Evolutionary conservation across 2,888 invertebrate genomes (phyloP), one percentile per base, ranked within the genome.

Genomic region (Melikaiella ostensackeni): DNA sequence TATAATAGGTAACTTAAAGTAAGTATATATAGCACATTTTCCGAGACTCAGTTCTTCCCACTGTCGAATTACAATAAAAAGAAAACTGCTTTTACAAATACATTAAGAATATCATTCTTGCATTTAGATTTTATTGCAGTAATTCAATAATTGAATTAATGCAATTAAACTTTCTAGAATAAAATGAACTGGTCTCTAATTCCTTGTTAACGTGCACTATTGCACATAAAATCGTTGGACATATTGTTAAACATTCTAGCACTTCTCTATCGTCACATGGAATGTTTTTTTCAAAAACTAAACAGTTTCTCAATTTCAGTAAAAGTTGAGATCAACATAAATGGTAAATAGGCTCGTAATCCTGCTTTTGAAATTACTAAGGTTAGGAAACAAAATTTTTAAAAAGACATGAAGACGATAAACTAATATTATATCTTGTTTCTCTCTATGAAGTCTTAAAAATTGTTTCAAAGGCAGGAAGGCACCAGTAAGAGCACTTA

Each of bases 1-100:
- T 70, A 6, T 70, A 13, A 70, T 30, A 42, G 16, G 16, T 42
- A 70, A 70, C 50, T 70, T 70, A 70, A 70, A 30, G 16, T n/a
- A 70, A 50, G 46, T 50, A 70, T 50, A 46, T 66, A 70, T 50
- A 70, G 70, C 70, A 70, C 70, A 50, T 50, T 50, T 70, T n/a
- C 50, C 30, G 46, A 50, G 50, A 50, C 70, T 50, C 70, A 30
- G 24, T 59, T 16, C 57, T 24, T 59, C 5, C 13, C 11, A 27
- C 57, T 59, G 3, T 59, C 16, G 30, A 70, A 50, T 50, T 50
- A 70, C 30, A 21, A 50, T 66, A 2, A 3, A 38, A 46, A 55
- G 21, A 55, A 55, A 55, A 55, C 2, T 21, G 8, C 2, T 55
- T 66, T 46, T 38, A 21, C 7, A 7, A 24, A 42, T 3, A 64